phyloP scores from a whole-genome alignment of 2,888 invertebrate species.

The Apantesis nais region DNA sequence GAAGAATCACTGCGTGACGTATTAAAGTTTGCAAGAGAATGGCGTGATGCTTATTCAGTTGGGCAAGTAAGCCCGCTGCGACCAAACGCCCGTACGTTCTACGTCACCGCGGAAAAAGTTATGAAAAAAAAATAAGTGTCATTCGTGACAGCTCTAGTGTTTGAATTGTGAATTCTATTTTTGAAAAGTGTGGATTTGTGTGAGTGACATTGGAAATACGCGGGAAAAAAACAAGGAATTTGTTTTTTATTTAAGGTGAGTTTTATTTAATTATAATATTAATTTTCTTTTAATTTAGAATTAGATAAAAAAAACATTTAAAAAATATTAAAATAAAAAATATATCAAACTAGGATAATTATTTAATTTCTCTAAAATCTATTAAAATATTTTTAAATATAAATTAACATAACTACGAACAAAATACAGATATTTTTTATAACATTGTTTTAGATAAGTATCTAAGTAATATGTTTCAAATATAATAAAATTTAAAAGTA shows the following conservation, averaged over 20 bases:
- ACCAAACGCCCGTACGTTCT: neutral
- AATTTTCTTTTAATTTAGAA: neutral
- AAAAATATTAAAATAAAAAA: neutral
- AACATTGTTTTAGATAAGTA: neutral
- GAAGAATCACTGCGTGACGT: constrained; percentile 15
- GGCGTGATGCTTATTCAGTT: constrained; percentile 12
- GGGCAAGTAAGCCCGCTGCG: constrained; percentile 18
- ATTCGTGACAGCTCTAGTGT: constrained; percentile 9
- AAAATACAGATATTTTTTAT: too few species aligned
- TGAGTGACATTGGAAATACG: neutral
- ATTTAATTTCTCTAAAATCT: too few species aligned
- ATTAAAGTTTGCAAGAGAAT: constrained; percentile 16
- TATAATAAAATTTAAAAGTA: neutral
- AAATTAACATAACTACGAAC: too few species aligned
- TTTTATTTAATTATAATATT: neutral
- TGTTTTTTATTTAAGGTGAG: constrained; percentile 1
- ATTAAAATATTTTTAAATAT: too few species aligned
- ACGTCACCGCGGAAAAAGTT: neutral
- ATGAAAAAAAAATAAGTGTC: constrained; percentile 1
- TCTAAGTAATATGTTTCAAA: neutral
- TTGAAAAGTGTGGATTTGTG: constrained; percentile 15
- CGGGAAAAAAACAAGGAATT: constrained; percentile 2
- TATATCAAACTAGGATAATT: too few species aligned
- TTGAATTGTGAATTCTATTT: constrained; percentile 5
- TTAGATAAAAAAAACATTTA: neutral